Evolutionary conservation across 2,888 invertebrate species (phyloP), one percentile per base, ranked within the genome.

Genomic region (Rhamphomyia laevipes): DNA sequence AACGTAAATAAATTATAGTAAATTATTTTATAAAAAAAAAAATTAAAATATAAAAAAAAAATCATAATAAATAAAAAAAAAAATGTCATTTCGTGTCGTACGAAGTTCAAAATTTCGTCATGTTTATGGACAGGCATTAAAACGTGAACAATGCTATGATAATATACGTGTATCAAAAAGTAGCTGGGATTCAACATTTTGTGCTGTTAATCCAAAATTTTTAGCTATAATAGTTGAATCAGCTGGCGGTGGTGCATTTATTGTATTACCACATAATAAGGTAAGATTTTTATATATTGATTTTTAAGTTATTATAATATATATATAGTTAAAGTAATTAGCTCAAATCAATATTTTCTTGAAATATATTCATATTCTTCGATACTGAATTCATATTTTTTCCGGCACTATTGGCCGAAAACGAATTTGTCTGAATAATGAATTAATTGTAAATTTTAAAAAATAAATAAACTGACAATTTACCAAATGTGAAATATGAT

Each of bases 21-120:
- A 27, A 6, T 21, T 21, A 4, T 21, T 6, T 21, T 6, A 21
- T 21, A 45, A 42, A 48, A 38, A 50, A 48, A 52, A 50, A 47
- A 49, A 49, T 40, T 41, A 50, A 51, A 51, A 43, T 46, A 38
- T 31, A 6, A 42, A 21, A 41, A 15, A 11, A 7, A 49, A 50
- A 43, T 47, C 45, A 48, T 42, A 46, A 46, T 16, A 37, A 21
- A 47, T 43, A 48, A 48, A 52, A 42, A 16, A 10, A 54, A 67
- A 82, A 78, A 91, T 93, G 91, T 92, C 92, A 76, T 93, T 93
- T 80, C 87, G 92, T 73, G 92, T 92, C 73, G 92, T 96, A 63
- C 86, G 95, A 75, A 88, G 84, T 76, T 94, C 94, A 71, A 96
- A 96, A 78, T 96, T 95, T 77, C 90, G 95, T 71, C 96, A 96